Conservation (phyloP, 2,113 vertebrate genomes). For the Ellobius talpinus region DNA sequence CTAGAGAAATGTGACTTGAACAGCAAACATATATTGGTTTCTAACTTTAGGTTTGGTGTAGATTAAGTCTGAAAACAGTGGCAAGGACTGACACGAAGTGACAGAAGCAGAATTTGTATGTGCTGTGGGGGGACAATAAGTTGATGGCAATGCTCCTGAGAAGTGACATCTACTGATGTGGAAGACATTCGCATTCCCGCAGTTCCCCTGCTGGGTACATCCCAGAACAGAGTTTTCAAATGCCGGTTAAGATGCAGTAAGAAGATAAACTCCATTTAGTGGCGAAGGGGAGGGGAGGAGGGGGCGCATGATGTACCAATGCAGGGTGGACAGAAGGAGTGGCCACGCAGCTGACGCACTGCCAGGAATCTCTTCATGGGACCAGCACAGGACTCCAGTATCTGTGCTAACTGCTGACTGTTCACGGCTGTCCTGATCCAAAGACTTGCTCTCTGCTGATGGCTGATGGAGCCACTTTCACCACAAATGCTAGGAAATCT, state of each 20-base stretch:
- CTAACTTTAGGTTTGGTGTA: background rate
- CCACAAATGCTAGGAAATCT: background rate
- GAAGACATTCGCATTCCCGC: background rate
- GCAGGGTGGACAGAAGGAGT: background rate
- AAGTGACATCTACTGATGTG: background rate
- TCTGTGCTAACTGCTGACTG: background rate
- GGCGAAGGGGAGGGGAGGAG: too few species aligned
- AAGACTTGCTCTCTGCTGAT: background rate
- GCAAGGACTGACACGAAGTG: background rate
- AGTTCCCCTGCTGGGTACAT: background rate
- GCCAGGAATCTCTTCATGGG: background rate
- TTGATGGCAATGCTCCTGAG: background rate
- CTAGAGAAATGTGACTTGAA: conserved; percentile 8
- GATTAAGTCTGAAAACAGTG: conserved; percentile 1
- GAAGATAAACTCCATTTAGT: background rate
- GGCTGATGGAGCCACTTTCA: background rate
- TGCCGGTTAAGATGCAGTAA: background rate
- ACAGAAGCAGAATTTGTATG: background rate
- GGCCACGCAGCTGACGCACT: background rate
- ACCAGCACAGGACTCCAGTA: background rate
- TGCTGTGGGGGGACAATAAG: background rate
- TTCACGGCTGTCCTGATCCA: background rate
- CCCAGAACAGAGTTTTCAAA: conserved; percentile 1
- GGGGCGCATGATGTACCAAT: background rate
- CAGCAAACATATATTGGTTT: background rate